Base-by-base conservation (phyloP, 2,888 invertebrate species). In the Agelastica alni region DNA sequence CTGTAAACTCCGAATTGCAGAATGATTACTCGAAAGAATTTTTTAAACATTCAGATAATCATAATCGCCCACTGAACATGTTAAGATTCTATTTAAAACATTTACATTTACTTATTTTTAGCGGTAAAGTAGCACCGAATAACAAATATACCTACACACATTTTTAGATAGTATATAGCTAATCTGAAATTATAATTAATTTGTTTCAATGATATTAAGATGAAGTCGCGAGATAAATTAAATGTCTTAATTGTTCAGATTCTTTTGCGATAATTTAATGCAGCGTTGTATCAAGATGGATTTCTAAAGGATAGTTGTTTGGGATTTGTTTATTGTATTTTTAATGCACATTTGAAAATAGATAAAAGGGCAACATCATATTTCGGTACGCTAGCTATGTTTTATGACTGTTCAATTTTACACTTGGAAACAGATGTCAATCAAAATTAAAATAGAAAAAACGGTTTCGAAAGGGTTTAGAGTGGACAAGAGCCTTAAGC, bases 41-140 rank as follows among this genome's bases (percentile, higher is more conserved):
- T n/a, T n/a, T n/a, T n/a, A n/a, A n/a, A n/a, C n/a, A n/a, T 62
- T 63, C 64, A 63, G 64, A 65, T 59, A 51, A 36, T 55, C 47
- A 61, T 51, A 49, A 53, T 44, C 48, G 36, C 53, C 41, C 41
- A 56, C 7, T 26, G 2, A 9, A n/a, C n/a, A 9, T 2, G 26
- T 9, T 26, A 26, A 26, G 9, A 26, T 9, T 26, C 26, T 26
- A 7, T 26, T 26, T 7, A 26, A 6, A 26, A 26, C 26, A 7
- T 26, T 26, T 26, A n/a, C 9, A 26, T 26, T 26, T 26, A 26
- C 26, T 26, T 26, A 6, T 6, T 9, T 26, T 26, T 26, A 26
- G 26, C 26, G 9, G 7, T 9, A 7, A 26, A 26, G 9, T 26
- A 26, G 7, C 9, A 26, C 26, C 9, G 9, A 7, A 26, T 3